Evolutionary conservation across 2,888 invertebrate genomes (phyloP), one percentile per base, ranked within the genome.

Genomic region (Linnaemya tessellans): DNA sequence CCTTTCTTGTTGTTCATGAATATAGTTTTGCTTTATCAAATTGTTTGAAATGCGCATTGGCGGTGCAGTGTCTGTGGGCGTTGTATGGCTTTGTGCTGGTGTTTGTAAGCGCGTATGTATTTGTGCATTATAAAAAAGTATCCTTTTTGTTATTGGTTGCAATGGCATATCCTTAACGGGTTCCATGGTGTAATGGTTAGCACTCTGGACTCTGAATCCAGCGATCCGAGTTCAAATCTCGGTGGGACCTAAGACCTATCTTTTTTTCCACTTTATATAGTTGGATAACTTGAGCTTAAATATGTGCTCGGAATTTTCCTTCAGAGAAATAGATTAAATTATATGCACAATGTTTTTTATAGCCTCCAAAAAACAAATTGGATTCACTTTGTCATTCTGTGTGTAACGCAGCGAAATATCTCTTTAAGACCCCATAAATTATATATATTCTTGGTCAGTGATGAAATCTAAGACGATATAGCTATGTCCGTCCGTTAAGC

Each of bases 141-240:
- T 79, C 13, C 41, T 67, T 75, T 60, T 67, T 82, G 41, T 58
- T 67, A 41, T 43, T 79, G 65, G 43, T 41, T 67, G 71, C 82
- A 85, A 80, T 38, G 18, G 49, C 60, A 46, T 38, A 18, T 78
- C 83, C 75, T 85, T 87, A 88, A 86, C 68, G 75, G 90, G 90
- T 90, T 90, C 90, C 90, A 90, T 90, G 90, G 90, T 90, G 90
- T 90, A 91, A 90, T 90, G 90, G 90, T 90, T 89, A 91, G 90
- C 90, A 91, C 90, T 90, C 90, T 90, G 90, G 90, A 91, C 90
- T 91, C 89, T 91, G 90, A 91, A 91, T 91, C 90, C 90, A 90
- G 90, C 90, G 90, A 91, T 90, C 90, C 90, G 90, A 91, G 90
- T 91, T 91, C 90, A 89, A 91, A 87, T 91, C 90, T 91, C 90